Evolutionary conservation across 2,113 vertebrate genomes (phyloP), one percentile per base, ranked within the genome.

Genomic region (Pedionomus torquatus): DNA sequence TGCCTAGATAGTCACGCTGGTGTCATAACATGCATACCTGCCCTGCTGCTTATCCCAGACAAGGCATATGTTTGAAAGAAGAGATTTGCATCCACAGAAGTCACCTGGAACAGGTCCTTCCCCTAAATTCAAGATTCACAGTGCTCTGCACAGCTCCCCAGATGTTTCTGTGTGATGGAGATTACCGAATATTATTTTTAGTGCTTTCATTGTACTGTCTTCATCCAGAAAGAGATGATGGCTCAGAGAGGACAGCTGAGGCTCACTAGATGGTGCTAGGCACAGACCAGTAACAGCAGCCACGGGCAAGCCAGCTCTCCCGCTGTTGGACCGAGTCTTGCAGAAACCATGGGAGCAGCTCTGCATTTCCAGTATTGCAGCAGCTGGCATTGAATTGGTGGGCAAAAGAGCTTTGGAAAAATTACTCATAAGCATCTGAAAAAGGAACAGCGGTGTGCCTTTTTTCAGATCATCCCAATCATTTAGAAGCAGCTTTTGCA

Each of bases 311-410:
- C 12, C 13, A 12, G 9, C 2, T 9, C 17, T 28, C 35, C 13
- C 2, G 1, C 10, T 14, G 43, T 1, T 1, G 10, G 3, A 19
- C 23, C 1, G 11, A 0, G 0, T 9, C 44, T 69, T 10, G 0
- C 2, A 10, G 43, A 9, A 37, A 44, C 15, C 71, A 11, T 0
- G 0, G 35, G 13, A 70, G 24, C 20, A 21, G 14, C 80, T 79
- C 46, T 28, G 26, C 37, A 0, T 35, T 44, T 33, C 46, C 33
- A 15, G 24, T 21, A 37, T 33, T 1, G 0, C 57, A 11, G 58
- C 43, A 58, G 21, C 49, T 33, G 69, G 17, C 57, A 3, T 2
- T 7, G 35, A 24, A 51, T 72, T 2, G 61, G 48, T 10, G 19
- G 17, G 61, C 7, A 25, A 82, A 69, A 52, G 17, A 55, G 31